Base-by-base conservation (phyloP, 2,113 vertebrate species). In the Haemorhous mexicanus region DNA sequence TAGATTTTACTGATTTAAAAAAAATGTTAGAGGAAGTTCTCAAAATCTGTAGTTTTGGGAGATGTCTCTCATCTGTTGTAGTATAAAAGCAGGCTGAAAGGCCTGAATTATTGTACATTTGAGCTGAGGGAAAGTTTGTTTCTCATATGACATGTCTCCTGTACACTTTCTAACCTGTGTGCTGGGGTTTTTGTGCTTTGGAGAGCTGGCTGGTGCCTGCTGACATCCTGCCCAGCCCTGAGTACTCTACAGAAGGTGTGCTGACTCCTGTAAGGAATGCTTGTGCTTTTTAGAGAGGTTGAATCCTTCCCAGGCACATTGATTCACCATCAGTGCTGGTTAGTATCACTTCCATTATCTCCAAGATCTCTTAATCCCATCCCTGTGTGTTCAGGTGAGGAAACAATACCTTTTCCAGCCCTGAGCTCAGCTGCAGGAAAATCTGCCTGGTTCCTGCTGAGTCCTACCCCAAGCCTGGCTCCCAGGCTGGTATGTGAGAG, bases 401-500 rank as follows among this genome's bases (percentile, higher is more conserved):
- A 79, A 47, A 33, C 11, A 1, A 3, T 7, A 20, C 35, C 58
- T 61, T 88, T 56, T 19, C 39, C 70, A 88, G 79, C 75, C 24
- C 52, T 20, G 70, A 79, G 55, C 33, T 76, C 41, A 66, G 35
- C 69, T 53, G 55, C n/a, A 84, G 35, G 73, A 55, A 55, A 47
- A 75, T 24, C 22, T 56, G 30, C 1, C 0, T 0, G 0, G 16
- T 73, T 66, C 43, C 16, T 23, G 14, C 37, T 37, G 24, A 56
- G 58, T 10, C 23, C 17, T 37, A 47, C 13, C 21, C 26, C 4
- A 0, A 27, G 52, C 63, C 39, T 21, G 16, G 39, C 6, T 2
- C 24, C 61, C 1, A 0, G 7, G 53, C 9, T 4, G 7, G 19
- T 2, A 22, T 27, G 56, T 10, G 62, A 70, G 73, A 43, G 56